Base-by-base conservation (phyloP, 2,888 invertebrate species). In the Drosophila aldrichi region DNA sequence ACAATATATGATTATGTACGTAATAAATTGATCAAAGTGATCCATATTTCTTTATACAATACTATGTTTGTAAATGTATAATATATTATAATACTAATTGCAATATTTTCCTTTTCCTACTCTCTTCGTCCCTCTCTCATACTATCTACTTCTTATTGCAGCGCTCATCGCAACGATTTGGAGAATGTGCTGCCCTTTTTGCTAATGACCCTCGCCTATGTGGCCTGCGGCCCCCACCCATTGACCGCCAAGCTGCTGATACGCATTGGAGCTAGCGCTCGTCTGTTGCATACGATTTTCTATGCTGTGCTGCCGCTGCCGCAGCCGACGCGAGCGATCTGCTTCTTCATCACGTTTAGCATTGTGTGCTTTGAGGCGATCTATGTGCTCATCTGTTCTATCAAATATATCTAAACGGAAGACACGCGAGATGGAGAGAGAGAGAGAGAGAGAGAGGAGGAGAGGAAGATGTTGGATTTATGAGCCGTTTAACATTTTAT, bases 91-190 rank as follows among this genome's bases (percentile, higher is more conserved):
- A 6, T 16, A 38, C 6, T 16, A 38, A 38, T 16, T 14, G 6
- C 14, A 6, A 14, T 36, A 36, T 5, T 40, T 16, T 10, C 38
- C 25, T 51, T 22, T 52, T 52, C 25, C 16, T 46, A 20, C 18
- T 9, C 16, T 48, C 48, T 25, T 25, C 4, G 16, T 1, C 9
- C 8, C 16, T 40, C 41, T 29, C 40, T 29, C 7, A 29, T 9
- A 32, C 16, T 10, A 16, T 48, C 22, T 38, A 7, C 25, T 0
- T 36, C 18, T 55, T 6, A 46, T 60, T 67, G 29, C 92, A 95
- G 96, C 73, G 95, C 95, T 14, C 95, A 96, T 90, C 93, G 94
- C 82, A 96, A 96, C 84, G 96, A 96, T 89, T 82, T 96, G 87
- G 96, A 96, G 91, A 96, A 95, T 91, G 95, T 96, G 65, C 91